Base-by-base conservation (phyloP, 1,140 invertebrate species). In the Drosophila parvula region DNA sequence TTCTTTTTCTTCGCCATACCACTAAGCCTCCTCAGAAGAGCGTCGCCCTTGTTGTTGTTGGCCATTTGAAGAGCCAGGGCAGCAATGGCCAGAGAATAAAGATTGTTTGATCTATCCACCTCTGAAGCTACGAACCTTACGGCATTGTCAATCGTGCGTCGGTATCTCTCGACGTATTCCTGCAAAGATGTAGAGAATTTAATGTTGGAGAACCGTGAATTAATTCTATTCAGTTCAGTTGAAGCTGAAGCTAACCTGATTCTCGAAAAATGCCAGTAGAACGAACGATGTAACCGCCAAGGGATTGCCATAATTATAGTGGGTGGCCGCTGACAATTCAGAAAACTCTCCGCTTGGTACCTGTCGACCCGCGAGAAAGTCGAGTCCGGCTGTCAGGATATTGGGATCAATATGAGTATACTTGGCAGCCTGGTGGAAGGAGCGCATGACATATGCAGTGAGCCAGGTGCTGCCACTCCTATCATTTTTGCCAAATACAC, bases 361-460 rank as follows among this genome's bases (percentile, higher is more conserved):
- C 11, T 91, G 82, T 67, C 95, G 93, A 3, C 92, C 92, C 0
- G 95, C 93, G 36, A 99, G 93, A 96, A 97, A 99, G 38, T 95
- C 93, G 2, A 98, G 93, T 5, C 96, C 95, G 32, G 94, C 93
- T 4, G 93, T 91, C 62, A 98, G 94, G 40, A 98, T 94, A 45
- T 91, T 92, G 11, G 94, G 93, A 56, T 98, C 97, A 40, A 99
- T 94, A 50, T 94, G 94, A 14, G 98, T 97, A 85, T 96, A 96
- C n/a, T 94, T 93, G 47, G 94, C 93, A 3, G 97, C 97, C 92
- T 97, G 96, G 38, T 95, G 94, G 83, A 99, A 96, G 45, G 97
- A 97, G 61, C 97, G 95, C 0, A 96, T 94, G 0, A 98, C 97
- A 91, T 98, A 98, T 2, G 98, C 97, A 6, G 98, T 98, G 22